phyloP scores from a whole-genome alignment of 2,888 invertebrate species.

The Lasioglossum lativentre region DNA sequence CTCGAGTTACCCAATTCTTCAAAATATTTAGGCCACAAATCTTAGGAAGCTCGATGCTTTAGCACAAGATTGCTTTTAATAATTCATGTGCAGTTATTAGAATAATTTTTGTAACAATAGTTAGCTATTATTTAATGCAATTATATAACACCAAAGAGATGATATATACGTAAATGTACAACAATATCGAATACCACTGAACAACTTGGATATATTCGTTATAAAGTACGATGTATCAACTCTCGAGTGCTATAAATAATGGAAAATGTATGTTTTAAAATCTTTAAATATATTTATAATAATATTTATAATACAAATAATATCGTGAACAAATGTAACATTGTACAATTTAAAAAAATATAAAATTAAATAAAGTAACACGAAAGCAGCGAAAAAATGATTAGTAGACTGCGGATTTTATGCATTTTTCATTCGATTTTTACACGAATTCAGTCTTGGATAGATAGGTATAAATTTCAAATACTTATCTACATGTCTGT shows the following conservation, averaged over 20 bases:
- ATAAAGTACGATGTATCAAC: neutral
- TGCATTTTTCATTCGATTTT: neutral
- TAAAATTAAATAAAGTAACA: neutral
- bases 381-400: neutral
- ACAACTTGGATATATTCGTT: neutral
- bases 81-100: slow-evolving; percentile 48
- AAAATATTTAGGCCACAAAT: slow-evolving; percentile 57
- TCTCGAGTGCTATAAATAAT: slow-evolving; percentile 2
- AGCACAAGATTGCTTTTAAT: slow-evolving; percentile 70
- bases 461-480: neutral
- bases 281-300: slow-evolving; percentile 1
- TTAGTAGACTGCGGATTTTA: neutral
- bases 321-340: neutral
- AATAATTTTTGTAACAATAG: slow-evolving; percentile 21
- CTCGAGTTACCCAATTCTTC: slow-evolving; percentile 42
- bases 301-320: slow-evolving; percentile 11
- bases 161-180: neutral
- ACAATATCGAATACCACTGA: neutral
- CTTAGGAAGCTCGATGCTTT: slow-evolving; percentile 56
- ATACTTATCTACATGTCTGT: neutral
- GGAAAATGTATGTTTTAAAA: slow-evolving; percentile 13
- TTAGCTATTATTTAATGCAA: slow-evolving; percentile 7
- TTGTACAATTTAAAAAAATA: slow-evolving; percentile 1
- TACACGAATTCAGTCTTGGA: neutral
- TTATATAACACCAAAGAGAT: slow-evolving; percentile 16